Base-by-base conservation (phyloP, 1,140 invertebrate genomes). In the Cepaea nemoralis region DNA sequence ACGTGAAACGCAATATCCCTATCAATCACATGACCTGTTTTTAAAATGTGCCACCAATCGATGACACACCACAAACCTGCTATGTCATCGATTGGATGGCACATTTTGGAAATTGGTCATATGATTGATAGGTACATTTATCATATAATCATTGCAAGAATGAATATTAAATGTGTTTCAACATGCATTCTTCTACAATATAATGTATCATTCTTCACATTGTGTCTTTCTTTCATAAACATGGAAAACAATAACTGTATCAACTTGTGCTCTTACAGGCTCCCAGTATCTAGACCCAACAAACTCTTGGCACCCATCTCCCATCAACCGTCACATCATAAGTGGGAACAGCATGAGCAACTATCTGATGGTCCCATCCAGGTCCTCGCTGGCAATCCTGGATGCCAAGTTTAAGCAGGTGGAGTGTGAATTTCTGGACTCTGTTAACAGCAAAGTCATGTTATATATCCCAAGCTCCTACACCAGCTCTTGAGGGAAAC, bases 331-430 rank as follows among this genome's bases (percentile, higher is more conserved):
- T 85, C 93, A 94, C 39, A 95, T 96, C 81, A 93, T 93, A 80
- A 93, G 93, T 77, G 94, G 95, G 76, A 93, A 94, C 75, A 91
- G 95, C 55, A 96, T 96, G 88, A 95, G 95, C 66, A 94, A 94
- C 85, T 96, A 94, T 89, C 93, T 96, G 93, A 94, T 95, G 77
- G 95, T 94, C 37, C 94, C 95, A 2, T 94, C 94, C 42, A 94
- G 93, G 84, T 94, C 95, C 80, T 94, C 95, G 8, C 91, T 95
- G 27, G 94, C 95, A 87, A 94, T 96, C 59, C 91, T 96, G 63
- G 95, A 96, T 86, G 95, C 95, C 0, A 93, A 94, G 85, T 94
- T 94, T 45, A 92, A 94, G 85, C 95, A 94, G 24, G 94, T 95
- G 73, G 95, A 96, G 89, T 96, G 95, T 91, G 94, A 95, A 90